phyloP scores from a whole-genome alignment of 2,113 vertebrate genomes.

The Pseudolaguvia tuberculata region DNA sequence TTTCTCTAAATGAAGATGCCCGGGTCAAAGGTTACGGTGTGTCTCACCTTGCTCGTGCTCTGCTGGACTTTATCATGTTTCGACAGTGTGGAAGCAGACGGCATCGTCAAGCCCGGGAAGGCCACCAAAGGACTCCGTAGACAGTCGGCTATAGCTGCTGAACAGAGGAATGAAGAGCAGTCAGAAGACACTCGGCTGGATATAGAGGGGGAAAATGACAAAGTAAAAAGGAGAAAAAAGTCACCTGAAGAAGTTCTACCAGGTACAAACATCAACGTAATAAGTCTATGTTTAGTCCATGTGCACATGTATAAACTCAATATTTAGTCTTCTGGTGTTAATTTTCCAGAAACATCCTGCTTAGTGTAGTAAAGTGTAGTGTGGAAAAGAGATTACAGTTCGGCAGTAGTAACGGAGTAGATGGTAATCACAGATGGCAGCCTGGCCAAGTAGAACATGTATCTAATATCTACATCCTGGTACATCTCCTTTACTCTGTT shows the following conservation, averaged over 20 bases:
- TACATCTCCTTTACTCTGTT: background rate
- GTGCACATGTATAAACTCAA: background rate
- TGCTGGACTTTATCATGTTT: conserved; percentile 49
- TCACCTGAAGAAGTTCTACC: conserved; percentile 65
- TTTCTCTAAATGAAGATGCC: conserved; percentile 33
- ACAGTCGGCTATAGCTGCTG: conserved; percentile 15
- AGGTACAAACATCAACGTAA: conserved; percentile 56
- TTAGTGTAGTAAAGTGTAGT: background rate
- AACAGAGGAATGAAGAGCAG: conserved; percentile 25
- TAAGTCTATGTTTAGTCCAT: too few species aligned
- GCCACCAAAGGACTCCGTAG: conserved; percentile 31
- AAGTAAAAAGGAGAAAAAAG: conserved; percentile 68
- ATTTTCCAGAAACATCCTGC: conserved; percentile 1
- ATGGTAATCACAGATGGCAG: conserved; percentile 47
- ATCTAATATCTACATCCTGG: background rate
- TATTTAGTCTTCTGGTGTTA: conserved; percentile 1
- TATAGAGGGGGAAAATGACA: conserved; percentile 45
- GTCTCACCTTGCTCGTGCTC: conserved; percentile 48
- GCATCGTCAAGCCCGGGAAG: conserved; percentile 9
- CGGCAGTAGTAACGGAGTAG: conserved; percentile 16
- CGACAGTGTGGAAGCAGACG: background rate
- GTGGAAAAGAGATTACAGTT: conserved; percentile 42
- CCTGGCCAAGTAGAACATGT: conserved; percentile 17
- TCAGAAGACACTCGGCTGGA: conserved; percentile 47
- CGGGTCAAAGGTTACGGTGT: conserved; percentile 6